Conservation (phyloP, 1,140 invertebrate species). For the Plectrocnemia conspersa region DNA sequence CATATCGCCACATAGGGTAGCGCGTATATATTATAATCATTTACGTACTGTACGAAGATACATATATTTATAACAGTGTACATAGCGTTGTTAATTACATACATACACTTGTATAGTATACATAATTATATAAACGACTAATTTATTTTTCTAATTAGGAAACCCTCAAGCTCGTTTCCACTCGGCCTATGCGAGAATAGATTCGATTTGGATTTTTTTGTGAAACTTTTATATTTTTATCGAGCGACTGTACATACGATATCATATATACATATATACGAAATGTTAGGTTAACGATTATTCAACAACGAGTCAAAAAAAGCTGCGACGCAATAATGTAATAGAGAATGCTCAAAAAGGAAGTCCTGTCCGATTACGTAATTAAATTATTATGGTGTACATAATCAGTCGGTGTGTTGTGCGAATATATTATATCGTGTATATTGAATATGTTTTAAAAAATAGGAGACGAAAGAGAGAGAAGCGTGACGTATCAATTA, state of each 20-base stretch:
- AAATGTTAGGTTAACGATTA: background rate
- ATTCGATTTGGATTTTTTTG: no score
- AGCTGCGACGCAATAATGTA: constrained; percentile 9
- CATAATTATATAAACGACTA: background rate
- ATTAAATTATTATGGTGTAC: background rate
- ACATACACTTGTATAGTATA: no score
- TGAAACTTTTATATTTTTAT: background rate
- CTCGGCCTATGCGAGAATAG: no score
- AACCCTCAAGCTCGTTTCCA: no score
- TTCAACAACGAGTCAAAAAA: background rate
- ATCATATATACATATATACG: background rate
- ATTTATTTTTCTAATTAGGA: background rate
- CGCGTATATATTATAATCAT: no score
- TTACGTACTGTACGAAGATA: no score
- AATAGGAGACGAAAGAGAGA: background rate
- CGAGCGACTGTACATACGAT: background rate
- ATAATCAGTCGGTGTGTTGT: constrained; percentile 1
- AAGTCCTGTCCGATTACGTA: background rate
- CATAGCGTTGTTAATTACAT: no score
- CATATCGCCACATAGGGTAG: no score
- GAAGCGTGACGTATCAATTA: background rate
- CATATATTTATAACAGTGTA: no score
- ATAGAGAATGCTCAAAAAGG: constrained; percentile 20
- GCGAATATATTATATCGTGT: background rate
- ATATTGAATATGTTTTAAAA: background rate